Base-by-base conservation (phyloP, 2,888 invertebrate genomes). In the Volucella bombylans region DNA sequence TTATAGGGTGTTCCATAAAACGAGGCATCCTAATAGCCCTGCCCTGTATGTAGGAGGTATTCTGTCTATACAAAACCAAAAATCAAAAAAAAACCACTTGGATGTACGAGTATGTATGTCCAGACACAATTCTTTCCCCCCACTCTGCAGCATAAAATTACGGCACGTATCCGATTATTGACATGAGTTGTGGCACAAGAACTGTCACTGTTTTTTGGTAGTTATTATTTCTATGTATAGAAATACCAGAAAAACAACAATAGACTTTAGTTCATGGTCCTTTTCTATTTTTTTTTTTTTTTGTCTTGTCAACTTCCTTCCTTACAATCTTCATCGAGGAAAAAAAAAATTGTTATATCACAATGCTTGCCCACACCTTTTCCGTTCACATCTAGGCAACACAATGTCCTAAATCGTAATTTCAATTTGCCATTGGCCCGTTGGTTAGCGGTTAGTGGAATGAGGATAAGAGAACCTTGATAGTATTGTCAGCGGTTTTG, bases 401-500 rank as follows among this genome's bases (percentile, higher is more conserved):
- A 85, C 45, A 67, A 77, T 23, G 45, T 23, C 47, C 49, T 50
- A 23, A 78, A 81, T 85, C 76, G 64, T 55, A 78, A 74, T 74
- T 65, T 69, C 78, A 65, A 79, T 72, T 72, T 65, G 59, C 50
- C 76, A 72, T 72, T 85, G 81, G 81, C 85, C 85, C 77, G 74
- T 43, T 85, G n/a, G n/a, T n/a, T n/a, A n/a, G n/a, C 1, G 59
- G 11, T 23, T 57, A 12, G 15, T 31, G 31, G 45, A 31, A 31
- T 31, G 31, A 31, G 31, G 31, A 31, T 31, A 31, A 71, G 69
- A 47, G 69, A 43, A 57, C 74, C 31, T 31, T 72, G 81, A 76
- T 85, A 76, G 85, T 81, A 85, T 71, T 85, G 85, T 85, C 85
- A 85, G 85, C 85, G 85, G 85, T 85, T 85, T 85, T 68, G 61